Conservation (phyloP, 1,140 invertebrate genomes). For the Hormaphis cornu region DNA sequence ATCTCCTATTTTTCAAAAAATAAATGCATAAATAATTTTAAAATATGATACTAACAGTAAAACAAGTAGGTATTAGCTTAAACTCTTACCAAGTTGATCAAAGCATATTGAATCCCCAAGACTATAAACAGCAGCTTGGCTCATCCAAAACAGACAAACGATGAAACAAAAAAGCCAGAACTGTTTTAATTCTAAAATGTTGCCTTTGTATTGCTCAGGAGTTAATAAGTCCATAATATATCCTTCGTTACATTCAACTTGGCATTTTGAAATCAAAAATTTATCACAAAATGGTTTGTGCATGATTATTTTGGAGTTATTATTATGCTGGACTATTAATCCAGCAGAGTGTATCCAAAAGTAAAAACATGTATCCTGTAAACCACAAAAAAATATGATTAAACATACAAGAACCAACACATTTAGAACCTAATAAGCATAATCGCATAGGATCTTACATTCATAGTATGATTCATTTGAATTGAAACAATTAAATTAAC, state of each 20-base stretch:
- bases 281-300: neutral
- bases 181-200: conserved; percentile 43
- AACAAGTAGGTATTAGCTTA: neutral
- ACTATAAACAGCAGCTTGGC: conserved; percentile 71
- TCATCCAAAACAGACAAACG: conserved; percentile 63
- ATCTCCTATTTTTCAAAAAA: conserved; percentile 46
- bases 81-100: conserved; percentile 56
- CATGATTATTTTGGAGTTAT: neutral
- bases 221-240: conserved; percentile 14
- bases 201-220: neutral
- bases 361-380: neutral
- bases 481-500: neutral
- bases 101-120: conserved; percentile 77
- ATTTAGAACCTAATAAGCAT: neutral
- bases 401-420: neutral
- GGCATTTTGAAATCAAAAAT: neutral
- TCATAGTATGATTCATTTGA: neutral
- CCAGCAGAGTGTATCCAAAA: neutral
- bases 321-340: neutral
- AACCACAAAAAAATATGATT: neutral
- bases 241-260: neutral
- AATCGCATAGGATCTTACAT: neutral
- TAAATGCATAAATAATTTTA: conserved; percentile 15
- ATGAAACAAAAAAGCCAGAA: conserved; percentile 62
- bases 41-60: neutral